phyloP scores from a whole-genome alignment of 2,113 vertebrate genomes.

The Oryzias celebensis region DNA sequence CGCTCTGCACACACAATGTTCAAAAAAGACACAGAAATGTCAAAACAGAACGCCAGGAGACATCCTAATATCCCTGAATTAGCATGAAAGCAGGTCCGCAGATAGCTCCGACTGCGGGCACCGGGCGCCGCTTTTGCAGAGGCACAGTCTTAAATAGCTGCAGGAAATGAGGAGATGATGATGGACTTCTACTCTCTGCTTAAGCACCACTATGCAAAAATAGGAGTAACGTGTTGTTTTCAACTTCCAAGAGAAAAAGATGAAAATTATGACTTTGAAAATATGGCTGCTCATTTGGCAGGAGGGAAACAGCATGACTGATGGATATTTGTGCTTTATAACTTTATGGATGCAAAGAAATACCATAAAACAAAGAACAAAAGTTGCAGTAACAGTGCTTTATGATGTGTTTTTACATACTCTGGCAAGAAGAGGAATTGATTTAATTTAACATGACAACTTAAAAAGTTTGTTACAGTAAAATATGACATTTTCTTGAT shows the following conservation, averaged over 20 bases:
- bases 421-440: too few species aligned
- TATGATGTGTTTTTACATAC: too few species aligned
- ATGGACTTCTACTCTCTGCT: slow-evolving; percentile 67
- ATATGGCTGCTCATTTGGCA: slow-evolving; percentile 30
- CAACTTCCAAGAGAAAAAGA: slow-evolving; percentile 34
- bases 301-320: neutral
- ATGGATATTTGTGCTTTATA: slow-evolving; percentile 1
- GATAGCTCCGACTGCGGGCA: slow-evolving; percentile 67
- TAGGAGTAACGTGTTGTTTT: slow-evolving; percentile 66
- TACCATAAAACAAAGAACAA: neutral
- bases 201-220: slow-evolving; percentile 59
- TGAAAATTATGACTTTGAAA: slow-evolving; percentile 42
- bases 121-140: slow-evolving; percentile 61
- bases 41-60: slow-evolving; percentile 73
- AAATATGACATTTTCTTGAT: too few species aligned
- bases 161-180: slow-evolving; percentile 79
- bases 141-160: slow-evolving; percentile 69
- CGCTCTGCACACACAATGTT: slow-evolving; percentile 50
- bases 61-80: slow-evolving; percentile 73
- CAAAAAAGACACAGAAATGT: slow-evolving; percentile 65
- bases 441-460: too few species aligned
- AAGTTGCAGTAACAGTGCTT: neutral
- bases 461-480: too few species aligned
- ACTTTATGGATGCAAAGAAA: neutral
- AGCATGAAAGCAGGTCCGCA: slow-evolving; percentile 62